Conservation (phyloP, 2,797 vertebrate genomes). For the Limnodromus scolopaceus region DNA sequence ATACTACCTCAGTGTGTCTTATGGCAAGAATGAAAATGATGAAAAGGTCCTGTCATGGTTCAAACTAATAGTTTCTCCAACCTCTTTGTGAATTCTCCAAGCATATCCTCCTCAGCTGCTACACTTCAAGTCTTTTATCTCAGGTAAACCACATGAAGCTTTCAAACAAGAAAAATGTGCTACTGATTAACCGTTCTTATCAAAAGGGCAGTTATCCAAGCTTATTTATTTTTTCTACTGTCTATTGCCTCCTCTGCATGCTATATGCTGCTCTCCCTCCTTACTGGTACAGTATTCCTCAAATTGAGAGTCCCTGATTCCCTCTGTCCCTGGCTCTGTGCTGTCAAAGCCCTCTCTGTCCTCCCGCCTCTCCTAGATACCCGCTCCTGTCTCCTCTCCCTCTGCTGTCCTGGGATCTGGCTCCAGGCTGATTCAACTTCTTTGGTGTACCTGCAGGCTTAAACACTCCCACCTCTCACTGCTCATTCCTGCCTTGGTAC, state of each 20-base stretch:
- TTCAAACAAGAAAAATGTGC: conserved; percentile 52
- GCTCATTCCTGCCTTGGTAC: not conserved
- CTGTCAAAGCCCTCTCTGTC: not conserved
- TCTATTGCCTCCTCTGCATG: not conserved
- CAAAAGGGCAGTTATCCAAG: not conserved
- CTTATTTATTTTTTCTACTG: conserved; percentile 11
- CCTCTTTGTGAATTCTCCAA: conserved; percentile 46
- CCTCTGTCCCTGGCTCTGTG: not conserved
- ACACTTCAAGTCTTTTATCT: conserved; percentile 45
- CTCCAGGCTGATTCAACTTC: fast-evolving
- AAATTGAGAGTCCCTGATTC: not conserved
- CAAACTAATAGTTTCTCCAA: conserved; percentile 32
- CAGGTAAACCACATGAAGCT: conserved; percentile 44
- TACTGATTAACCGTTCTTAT: conserved; percentile 53
- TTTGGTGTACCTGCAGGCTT: not conserved
- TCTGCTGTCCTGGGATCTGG: not conserved
- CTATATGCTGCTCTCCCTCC: not conserved
- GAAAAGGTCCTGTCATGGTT: conserved; percentile 15
- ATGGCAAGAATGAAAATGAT: conserved; percentile 28
- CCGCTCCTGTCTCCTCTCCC: not conserved
- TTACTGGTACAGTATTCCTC: not conserved
- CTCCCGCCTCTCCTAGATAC: not conserved
- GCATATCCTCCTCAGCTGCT: conserved; percentile 42
- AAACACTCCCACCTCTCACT: not conserved
- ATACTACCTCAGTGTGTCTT: not conserved